Percentiles rank a stretch among this genome's conserved stretches.
phyloP scores from a whole-genome alignment of 1,140 invertebrate genomes.

The Anastatus disparis region DNA sequence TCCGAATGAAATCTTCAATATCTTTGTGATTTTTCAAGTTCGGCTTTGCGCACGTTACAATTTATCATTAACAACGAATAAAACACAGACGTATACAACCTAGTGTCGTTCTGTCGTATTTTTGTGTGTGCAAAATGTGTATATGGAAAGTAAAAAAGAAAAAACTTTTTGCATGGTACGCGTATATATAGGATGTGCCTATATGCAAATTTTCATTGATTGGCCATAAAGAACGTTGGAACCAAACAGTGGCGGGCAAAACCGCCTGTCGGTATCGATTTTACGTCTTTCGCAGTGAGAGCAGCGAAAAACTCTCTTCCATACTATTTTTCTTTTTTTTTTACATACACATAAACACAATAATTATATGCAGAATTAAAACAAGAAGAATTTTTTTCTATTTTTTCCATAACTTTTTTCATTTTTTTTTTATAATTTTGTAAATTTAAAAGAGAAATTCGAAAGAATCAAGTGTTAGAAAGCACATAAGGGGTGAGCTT shows the following conservation, averaged over 20 bases:
- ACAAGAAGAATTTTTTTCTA: no score
- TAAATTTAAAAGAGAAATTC: no score
- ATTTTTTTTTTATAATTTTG: slow-evolving; percentile 7
- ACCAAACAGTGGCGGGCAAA: neutral
- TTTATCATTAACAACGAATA: neutral
- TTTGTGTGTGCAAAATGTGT: neutral
- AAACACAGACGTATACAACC: neutral
- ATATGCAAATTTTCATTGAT: slow-evolving; percentile 36
- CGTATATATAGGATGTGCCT: no score
- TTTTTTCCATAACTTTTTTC: no score
- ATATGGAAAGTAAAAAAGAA: neutral
- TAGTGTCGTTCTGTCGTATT: slow-evolving; percentile 8
- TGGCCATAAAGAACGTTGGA: slow-evolving; percentile 23
- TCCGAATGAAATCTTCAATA: no score
- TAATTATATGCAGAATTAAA: no score
- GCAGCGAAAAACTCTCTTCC: no score
- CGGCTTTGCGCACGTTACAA: no score
- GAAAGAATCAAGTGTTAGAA: slow-evolving; percentile 7
- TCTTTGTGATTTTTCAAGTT: no score
- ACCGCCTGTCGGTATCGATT: slow-evolving; percentile 21
- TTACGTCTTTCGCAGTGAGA: neutral
- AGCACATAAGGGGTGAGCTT: no score
- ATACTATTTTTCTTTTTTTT: slow-evolving; percentile 2
- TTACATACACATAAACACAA: neutral
- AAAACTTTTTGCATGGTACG: neutral